A percentile compares a stretch with the other conserved stretches of the same genome.
These are phyloP conservation scores for Microcebus griseorufus DNA, from an alignment of 2,113 vertebrate species.

Conservation along the genomic window DNA sequence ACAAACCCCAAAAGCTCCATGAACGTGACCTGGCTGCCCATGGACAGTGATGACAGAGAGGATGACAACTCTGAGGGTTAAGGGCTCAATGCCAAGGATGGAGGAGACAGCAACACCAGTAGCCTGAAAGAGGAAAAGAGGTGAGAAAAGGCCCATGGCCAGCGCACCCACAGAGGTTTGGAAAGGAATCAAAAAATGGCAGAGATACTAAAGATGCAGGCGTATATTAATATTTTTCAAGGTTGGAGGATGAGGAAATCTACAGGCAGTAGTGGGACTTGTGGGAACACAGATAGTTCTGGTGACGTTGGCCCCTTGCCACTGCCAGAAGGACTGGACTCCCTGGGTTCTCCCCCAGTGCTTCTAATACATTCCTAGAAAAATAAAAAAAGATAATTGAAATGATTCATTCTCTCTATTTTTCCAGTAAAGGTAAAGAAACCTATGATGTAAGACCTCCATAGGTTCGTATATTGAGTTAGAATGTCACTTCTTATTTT, in stretches of 20 bases:
- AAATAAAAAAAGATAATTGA: not conserved
- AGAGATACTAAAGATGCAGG: not conserved
- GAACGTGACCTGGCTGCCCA: not conserved
- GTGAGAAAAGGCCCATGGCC: not conserved
- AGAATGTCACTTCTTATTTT: not conserved
- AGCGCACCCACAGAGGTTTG: slow-evolving; percentile 8
- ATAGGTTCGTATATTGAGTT: not conserved
- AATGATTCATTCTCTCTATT: not conserved
- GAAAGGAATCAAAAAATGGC: slow-evolving; percentile 55
- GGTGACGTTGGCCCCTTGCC: not conserved
- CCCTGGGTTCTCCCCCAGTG: not conserved
- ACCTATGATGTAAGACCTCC: not conserved
- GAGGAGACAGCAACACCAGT: not conserved
- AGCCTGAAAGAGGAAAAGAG: slow-evolving; percentile 64
- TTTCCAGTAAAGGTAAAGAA: not conserved
- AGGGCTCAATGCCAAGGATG: not conserved
- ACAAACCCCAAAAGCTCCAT: slow-evolving; percentile 88
- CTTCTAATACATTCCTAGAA: not conserved
- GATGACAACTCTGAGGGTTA: slow-evolving; percentile 25
- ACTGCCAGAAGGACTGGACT: not conserved
- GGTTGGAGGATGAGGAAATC: not conserved
- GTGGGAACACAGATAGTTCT: not conserved
- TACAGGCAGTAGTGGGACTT: not conserved
- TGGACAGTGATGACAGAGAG: slow-evolving; percentile 67
- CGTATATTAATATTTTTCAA: not conserved